A percentile compares a stretch with the other conserved stretches of the same genome.
phyloP scores from a whole-genome alignment of 2,888 invertebrate genomes.

The Deroplatys truncata region DNA sequence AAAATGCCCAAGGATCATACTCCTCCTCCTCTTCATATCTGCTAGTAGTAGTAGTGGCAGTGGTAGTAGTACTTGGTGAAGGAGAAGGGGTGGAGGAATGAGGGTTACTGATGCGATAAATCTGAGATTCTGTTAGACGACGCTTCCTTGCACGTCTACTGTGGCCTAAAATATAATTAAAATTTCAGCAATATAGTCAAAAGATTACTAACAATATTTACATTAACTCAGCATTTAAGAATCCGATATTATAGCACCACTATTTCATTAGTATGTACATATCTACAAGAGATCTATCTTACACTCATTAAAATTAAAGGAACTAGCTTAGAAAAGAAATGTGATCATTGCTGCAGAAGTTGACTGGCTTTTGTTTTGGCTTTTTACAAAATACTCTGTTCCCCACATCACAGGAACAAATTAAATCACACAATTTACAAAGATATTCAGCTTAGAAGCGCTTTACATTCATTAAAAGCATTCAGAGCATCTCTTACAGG shows the following conservation, averaged over 20 bases:
- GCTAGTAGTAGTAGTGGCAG: not conserved
- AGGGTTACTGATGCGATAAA: constrained; percentile 27
- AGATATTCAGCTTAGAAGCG: no score
- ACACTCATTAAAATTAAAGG: no score
- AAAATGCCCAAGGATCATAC: constrained; percentile 32
- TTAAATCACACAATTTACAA: no score
- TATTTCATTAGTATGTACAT: not conserved
- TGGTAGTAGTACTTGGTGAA: not conserved
- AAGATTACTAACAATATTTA: not conserved
- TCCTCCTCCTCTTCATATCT: constrained; percentile 21
- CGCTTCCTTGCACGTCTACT: constrained; percentile 12
- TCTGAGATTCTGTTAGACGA: constrained; percentile 20
- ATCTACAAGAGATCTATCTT: not conserved
- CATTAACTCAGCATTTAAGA: not conserved
- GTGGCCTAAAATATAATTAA: constrained; percentile 20
- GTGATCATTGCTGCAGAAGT: no score
- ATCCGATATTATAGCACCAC: not conserved
- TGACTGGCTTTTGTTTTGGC: no score
- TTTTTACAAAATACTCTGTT: no score
- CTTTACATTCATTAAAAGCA: no score
- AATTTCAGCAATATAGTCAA: not conserved
- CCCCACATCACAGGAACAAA: no score
- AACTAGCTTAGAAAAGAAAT: no score
- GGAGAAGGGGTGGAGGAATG: constrained; percentile 15
- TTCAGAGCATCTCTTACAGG: no score